Evolutionary conservation across 2,113 vertebrate species (phyloP).

Genomic region (Thalassarche chlororhynchos): DNA sequence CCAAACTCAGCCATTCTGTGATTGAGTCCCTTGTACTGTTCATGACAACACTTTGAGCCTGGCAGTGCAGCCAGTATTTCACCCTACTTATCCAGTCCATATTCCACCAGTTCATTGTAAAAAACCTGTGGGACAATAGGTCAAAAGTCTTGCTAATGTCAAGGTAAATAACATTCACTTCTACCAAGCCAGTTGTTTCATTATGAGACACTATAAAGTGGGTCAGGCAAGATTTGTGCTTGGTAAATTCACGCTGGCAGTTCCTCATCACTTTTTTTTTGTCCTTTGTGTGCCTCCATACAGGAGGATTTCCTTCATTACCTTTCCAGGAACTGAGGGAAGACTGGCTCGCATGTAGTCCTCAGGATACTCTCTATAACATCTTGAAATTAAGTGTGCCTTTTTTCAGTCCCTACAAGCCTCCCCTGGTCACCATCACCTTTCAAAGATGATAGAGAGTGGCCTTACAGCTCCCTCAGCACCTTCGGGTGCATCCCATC

Average conservation of each 20-base stretch:
- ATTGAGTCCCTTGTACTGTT: background rate
- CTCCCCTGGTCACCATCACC: background rate
- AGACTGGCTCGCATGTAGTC: too few species aligned
- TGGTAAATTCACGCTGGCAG: background rate
- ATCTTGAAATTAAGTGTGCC: background rate
- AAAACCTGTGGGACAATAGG: background rate
- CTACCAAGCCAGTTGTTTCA: background rate
- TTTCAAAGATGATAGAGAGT: too few species aligned
- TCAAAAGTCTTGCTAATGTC: background rate
- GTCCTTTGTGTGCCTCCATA: background rate
- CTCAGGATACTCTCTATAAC: background rate
- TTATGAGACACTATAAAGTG: background rate
- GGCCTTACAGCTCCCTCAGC: too few species aligned
- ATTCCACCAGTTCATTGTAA: background rate
- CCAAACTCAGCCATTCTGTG: background rate
- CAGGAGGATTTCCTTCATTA: too few species aligned
- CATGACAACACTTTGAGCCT: too few species aligned
- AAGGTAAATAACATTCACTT: background rate
- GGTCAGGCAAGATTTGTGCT: background rate
- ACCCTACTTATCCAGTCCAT: background rate
- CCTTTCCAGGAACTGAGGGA: too few species aligned
- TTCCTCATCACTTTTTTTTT: background rate
- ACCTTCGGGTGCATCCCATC: too few species aligned
- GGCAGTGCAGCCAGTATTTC: background rate
- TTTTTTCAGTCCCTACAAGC: background rate